These are phyloP conservation scores for Macrochelys suwanniensis DNA, from an alignment of 2,797 vertebrate species.

Conservation along the genomic window DNA sequence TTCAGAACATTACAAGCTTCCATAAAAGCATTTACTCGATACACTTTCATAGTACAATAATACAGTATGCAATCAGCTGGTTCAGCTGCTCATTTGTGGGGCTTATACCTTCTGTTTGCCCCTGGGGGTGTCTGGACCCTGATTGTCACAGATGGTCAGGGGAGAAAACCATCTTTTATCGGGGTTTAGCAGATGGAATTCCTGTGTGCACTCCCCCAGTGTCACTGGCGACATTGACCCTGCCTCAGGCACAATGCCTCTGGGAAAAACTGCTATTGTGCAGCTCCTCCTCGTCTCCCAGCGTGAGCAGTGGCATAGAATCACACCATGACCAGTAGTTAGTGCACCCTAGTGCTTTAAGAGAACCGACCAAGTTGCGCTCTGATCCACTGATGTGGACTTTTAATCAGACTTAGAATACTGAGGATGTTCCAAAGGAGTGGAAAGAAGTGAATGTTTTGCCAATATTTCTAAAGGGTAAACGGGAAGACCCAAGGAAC, in stretches of 20 bases:
- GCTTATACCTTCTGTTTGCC: neutral
- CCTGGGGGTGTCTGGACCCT: neutral
- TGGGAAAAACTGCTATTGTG: neutral
- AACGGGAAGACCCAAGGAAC: neutral
- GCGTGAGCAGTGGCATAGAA: neutral
- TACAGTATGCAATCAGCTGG: neutral
- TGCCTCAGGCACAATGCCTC: neutral
- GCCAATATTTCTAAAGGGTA: neutral
- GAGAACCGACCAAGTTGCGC: too few relatives aligned
- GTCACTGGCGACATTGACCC: neutral
- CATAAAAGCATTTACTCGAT: neutral
- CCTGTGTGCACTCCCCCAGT: neutral
- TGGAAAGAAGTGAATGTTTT: neutral
- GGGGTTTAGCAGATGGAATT: neutral
- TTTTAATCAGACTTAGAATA: neutral
- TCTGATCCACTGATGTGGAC: neutral
- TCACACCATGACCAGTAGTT: neutral
- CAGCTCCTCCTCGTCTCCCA: neutral
- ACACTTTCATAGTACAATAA: neutral
- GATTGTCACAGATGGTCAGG: neutral
- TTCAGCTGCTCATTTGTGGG: neutral
- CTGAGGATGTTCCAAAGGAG: neutral
- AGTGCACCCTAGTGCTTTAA: too few relatives aligned
- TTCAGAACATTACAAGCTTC: neutral
- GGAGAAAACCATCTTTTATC: neutral